phyloP scores from a whole-genome alignment of 2,888 invertebrate species.

The Ligdia adustata region DNA sequence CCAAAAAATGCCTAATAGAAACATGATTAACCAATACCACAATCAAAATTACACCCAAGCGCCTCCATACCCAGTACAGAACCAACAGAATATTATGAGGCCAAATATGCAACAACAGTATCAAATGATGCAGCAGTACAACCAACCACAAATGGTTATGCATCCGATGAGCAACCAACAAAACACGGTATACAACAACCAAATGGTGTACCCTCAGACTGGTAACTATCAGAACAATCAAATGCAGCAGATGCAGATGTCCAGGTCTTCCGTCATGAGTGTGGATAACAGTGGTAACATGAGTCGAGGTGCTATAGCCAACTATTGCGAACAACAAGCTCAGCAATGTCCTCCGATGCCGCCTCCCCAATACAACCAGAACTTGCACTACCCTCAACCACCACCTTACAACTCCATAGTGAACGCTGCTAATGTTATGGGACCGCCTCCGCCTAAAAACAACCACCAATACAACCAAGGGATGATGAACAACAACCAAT shows the following conservation, averaged over 20 bases:
- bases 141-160: conserved; percentile 62
- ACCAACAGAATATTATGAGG: conserved; percentile 58
- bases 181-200: conserved; percentile 62
- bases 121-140: conserved; percentile 70
- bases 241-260: conserved; percentile 73
- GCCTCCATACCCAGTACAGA: conserved; percentile 64
- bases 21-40: conserved; percentile 65
- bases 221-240: conserved; percentile 65
- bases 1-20: conserved; percentile 62
- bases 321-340: conserved; percentile 67
- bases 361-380: conserved; percentile 64
- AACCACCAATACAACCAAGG: conserved; percentile 77
- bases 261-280: conserved; percentile 76
- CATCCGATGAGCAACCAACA: conserved; percentile 60
- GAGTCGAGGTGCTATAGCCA: conserved; percentile 68
- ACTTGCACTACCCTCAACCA: conserved; percentile 70
- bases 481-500: conserved; percentile 78
- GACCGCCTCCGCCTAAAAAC: conserved; percentile 77
- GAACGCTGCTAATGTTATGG: conserved; percentile 74
- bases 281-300: conserved; percentile 75
- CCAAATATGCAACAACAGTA: conserved; percentile 56
- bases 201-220: conserved; percentile 62
- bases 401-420: conserved; percentile 72
- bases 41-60: conserved; percentile 67
- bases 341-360: conserved; percentile 49